phyloP scores from a whole-genome alignment of 2,113 vertebrate genomes.

The Laticauda laticaudata region DNA sequence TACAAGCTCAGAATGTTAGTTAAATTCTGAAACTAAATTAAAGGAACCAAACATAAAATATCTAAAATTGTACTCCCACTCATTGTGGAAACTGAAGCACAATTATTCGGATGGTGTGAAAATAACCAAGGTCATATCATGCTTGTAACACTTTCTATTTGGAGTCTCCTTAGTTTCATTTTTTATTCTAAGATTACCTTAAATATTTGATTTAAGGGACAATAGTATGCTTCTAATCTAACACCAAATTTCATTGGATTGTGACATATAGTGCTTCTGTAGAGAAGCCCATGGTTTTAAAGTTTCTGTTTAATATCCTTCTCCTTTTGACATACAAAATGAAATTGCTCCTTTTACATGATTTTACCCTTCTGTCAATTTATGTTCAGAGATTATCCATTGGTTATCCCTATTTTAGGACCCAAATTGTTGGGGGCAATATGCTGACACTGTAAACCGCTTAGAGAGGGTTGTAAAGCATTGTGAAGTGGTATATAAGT shows the following conservation, averaged over 20 bases:
- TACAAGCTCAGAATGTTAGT: not conserved
- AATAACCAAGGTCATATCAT: not conserved
- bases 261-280: not conserved
- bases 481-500: too few relatives aligned
- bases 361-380: not conserved
- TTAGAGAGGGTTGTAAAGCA: too few relatives aligned
- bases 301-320: not conserved
- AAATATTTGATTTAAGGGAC: not conserved
- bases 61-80: not conserved
- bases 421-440: too few relatives aligned
- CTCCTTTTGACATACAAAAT: not conserved
- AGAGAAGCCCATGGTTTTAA: not conserved
- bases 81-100: not conserved
- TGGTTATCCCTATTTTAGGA: not conserved
- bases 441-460: too few relatives aligned
- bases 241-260: not conserved
- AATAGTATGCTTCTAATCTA: not conserved
- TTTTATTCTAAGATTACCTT: not conserved
- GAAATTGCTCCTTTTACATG: not conserved
- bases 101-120: not conserved
- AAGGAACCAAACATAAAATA: not conserved
- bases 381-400: not conserved
- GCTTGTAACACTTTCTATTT: not conserved
- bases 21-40: not conserved
- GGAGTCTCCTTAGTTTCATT: not conserved